A percentile compares a stretch with the other conserved stretches of the same genome.
Evolutionary conservation across 2,797 vertebrate genomes (phyloP).

Genomic region (Hydrolagus colliei): DNA sequence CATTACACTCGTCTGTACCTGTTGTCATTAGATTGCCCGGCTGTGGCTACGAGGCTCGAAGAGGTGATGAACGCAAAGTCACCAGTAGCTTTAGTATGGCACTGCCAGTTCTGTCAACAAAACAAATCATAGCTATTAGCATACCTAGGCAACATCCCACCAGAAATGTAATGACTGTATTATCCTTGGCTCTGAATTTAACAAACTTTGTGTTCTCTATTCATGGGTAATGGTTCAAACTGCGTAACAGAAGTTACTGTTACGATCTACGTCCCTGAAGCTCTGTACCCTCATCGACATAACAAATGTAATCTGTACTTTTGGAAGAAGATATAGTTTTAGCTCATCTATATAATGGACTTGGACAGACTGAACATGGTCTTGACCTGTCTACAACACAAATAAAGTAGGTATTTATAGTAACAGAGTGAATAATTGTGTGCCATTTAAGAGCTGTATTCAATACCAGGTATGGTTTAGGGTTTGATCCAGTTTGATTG

Average conservation of each 20-base stretch:
- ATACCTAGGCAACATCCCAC: background rate
- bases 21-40: slow-evolving; percentile 88
- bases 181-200: background rate
- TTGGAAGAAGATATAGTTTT: slow-evolving; percentile 18
- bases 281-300: background rate
- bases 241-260: background rate
- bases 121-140: slow-evolving; percentile 31
- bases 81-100: slow-evolving; percentile 86
- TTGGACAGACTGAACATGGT: background rate
- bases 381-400: background rate
- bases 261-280: background rate
- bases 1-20: slow-evolving; percentile 55
- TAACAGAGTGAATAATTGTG: slow-evolving; percentile 6
- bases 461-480: slow-evolving; percentile 92
- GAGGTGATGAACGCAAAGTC: slow-evolving; percentile 96
- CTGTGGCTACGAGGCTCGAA: slow-evolving; percentile 90
- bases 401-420: slow-evolving; percentile 34
- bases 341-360: slow-evolving; percentile 22
- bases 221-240: background rate
- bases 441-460: background rate
- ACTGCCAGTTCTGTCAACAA: slow-evolving; percentile 82
- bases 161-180: background rate
- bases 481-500: slow-evolving; percentile 88
- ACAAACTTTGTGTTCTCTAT: background rate
- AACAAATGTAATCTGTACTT: background rate